Evolutionary conservation across 2,113 vertebrate species (phyloP).

Genomic region (Corvus moneduloides): DNA sequence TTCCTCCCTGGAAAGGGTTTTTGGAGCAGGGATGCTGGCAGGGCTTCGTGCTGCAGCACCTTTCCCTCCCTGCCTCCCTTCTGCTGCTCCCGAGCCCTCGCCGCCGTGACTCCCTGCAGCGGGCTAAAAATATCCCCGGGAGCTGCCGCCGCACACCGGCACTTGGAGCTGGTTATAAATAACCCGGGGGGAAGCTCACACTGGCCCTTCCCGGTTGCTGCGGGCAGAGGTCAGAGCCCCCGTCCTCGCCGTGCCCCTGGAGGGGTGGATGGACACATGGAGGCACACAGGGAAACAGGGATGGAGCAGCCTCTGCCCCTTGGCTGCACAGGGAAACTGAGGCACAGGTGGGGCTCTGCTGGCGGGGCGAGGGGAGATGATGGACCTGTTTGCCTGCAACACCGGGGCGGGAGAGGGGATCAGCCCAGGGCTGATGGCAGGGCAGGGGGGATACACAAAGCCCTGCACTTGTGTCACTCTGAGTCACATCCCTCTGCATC

Average conservation of each 20-base stretch:
- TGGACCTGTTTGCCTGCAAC: fast-evolving
- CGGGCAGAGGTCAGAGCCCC: background rate
- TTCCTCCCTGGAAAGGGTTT: background rate
- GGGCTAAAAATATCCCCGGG: constrained; percentile 60
- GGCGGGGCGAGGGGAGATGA: fast-evolving
- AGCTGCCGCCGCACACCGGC: constrained; percentile 44
- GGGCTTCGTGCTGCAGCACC: background rate
- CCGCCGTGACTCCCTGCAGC: constrained; percentile 38
- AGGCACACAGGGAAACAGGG: background rate
- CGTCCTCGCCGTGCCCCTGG: background rate
- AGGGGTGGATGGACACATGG: background rate
- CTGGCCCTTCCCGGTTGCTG: background rate
- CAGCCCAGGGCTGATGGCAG: background rate
- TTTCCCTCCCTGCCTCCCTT: background rate
- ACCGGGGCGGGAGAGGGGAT: background rate
- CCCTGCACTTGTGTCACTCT: background rate
- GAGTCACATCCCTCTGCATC: constrained; percentile 1
- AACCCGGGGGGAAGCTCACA: background rate
- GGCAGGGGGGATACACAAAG: background rate
- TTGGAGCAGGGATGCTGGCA: background rate
- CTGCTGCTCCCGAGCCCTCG: background rate
- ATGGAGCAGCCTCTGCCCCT: background rate
- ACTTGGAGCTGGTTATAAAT: constrained; percentile 8
- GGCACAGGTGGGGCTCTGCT: background rate
- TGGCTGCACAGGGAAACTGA: background rate